A percentile compares a stretch with the other conserved stretches of the same genome.
phyloP scores from a whole-genome alignment of 2,113 vertebrate species.

The Ameiurus melas region DNA sequence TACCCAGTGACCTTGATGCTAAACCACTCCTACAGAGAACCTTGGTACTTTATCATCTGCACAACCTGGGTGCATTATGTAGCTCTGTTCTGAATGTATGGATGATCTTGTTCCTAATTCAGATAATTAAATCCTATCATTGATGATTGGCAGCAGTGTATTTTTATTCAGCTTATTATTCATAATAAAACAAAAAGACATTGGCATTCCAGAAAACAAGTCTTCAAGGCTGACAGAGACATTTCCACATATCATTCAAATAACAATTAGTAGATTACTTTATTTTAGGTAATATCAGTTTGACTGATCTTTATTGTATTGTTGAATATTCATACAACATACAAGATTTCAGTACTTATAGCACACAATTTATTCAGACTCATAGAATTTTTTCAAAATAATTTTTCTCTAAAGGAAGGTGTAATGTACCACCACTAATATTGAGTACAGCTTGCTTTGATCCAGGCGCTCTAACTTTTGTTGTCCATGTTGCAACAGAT shows the following conservation, averaged over 20 bases:
- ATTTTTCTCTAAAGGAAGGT: background rate
- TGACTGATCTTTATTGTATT: background rate
- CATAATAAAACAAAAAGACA: background rate
- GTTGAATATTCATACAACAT: background rate
- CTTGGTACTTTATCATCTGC: background rate
- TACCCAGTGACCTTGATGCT: background rate
- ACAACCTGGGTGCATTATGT: background rate
- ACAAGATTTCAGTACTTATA: background rate
- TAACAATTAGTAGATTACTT: background rate
- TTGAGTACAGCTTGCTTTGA: background rate
- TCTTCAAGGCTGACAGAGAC: background rate
- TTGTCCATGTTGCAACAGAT: background rate
- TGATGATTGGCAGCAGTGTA: background rate
- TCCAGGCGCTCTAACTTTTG: background rate
- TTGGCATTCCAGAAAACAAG: background rate
- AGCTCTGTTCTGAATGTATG: background rate
- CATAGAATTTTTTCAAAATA: background rate
- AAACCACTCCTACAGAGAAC: background rate
- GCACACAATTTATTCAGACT: background rate
- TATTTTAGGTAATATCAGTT: background rate
- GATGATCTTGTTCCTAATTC: background rate
- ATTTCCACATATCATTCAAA: background rate
- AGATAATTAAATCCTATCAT: background rate
- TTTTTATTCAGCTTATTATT: background rate
- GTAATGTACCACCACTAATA: background rate